Evolutionary conservation across 1,140 invertebrate species (phyloP), one percentile per base, ranked within the genome.

Genomic region (Brachystomella parvula): DNA sequence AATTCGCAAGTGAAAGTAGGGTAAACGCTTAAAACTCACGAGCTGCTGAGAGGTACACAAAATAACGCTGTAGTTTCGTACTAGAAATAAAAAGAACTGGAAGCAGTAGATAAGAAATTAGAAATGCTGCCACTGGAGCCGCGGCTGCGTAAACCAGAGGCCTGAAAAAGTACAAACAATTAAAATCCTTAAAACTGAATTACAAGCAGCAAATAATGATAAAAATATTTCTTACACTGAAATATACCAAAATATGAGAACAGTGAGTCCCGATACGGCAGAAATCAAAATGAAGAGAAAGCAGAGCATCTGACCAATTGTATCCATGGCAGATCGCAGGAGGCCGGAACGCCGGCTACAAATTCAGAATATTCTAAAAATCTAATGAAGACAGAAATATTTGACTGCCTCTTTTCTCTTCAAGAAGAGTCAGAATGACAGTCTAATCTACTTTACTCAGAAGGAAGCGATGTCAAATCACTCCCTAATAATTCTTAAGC

Each of bases 71-170:
- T 3, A 62, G 15, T 31, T 15, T 26, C 12, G 2, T 15, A 35
- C 33, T 62, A 26, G 3, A 44, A 3, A 39, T 39, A 35, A 62
- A 62, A 3, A 62, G 3, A 21, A 62, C 9, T 24, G 60, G 60
- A 12, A 39, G 21, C 3, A 47, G 21, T 3, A 62, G 9, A 35
- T 62, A 62, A 26, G 6, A 39, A 35, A 62, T 35, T 6, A 62
- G 24, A 24, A 62, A 32, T 3, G 26, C 31, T 24, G 30, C 21
- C 15, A 62, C 3, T 12, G 60, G 60, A 9, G 19, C 33, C 9
- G n/a, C 31, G 15, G 33, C 39, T 3, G 60, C 30, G 60, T 62
- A 62, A 29, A 35, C 3, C 2, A 62, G 26, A 3, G 60, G 31
- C 24, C 60, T 62, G 32, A 17, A 59, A 30, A 30, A 59, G 15